phyloP scores from a whole-genome alignment of 2,113 vertebrate genomes.

The Sigmodon hispidus region DNA sequence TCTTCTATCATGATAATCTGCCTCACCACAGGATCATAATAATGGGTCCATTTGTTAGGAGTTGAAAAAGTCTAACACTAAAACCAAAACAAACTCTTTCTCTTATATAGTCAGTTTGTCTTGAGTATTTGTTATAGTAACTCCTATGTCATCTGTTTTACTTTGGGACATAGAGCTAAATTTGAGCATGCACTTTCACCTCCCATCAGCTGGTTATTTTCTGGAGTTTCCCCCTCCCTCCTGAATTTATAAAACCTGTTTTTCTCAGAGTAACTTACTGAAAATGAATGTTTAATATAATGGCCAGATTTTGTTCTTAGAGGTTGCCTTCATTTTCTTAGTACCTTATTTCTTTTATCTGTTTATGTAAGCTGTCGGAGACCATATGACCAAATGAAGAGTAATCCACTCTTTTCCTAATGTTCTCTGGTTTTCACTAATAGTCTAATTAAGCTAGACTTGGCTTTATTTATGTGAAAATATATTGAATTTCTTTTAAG shows the following conservation, averaged over 20 bases:
- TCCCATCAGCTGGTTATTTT: neutral
- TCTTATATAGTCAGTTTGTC: neutral
- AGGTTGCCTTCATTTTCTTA: neutral
- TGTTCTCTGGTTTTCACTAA: neutral
- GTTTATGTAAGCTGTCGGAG: neutral
- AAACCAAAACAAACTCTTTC: neutral
- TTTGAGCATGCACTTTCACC: neutral
- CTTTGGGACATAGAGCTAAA: neutral
- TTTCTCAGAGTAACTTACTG: slow-evolving; percentile 14
- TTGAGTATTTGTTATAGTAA: neutral
- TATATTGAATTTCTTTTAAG: neutral
- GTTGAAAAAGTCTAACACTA: neutral
- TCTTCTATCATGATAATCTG: neutral
- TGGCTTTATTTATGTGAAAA: neutral
- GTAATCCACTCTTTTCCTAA: neutral
- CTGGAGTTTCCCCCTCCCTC: neutral
- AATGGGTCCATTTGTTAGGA: neutral
- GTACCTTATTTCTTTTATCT: neutral
- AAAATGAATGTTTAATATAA: neutral
- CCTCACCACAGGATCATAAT: neutral
- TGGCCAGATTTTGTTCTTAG: neutral
- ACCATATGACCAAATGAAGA: neutral
- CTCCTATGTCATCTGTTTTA: neutral
- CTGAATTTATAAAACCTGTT: neutral
- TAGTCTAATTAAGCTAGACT: neutral